Percentiles rank a stretch among this genome's conserved stretches.
These are phyloP conservation scores for Papilio machaon DNA, from an alignment of 1,140 invertebrate species.

Conservation along the genomic window DNA sequence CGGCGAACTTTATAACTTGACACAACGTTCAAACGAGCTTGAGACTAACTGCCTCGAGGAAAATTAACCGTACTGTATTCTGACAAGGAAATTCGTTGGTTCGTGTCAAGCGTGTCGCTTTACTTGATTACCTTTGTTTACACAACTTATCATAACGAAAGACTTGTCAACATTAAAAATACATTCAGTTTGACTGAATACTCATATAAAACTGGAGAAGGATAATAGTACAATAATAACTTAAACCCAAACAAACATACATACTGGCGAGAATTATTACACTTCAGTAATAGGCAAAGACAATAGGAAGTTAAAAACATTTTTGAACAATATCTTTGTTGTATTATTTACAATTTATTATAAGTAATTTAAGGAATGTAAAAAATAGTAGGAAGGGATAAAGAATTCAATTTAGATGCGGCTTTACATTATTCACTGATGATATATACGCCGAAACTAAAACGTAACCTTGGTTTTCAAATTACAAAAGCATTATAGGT, in stretches of 20 bases:
- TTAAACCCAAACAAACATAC: background rate
- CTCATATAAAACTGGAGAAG: no score
- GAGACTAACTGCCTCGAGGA: slow-evolving; percentile 7
- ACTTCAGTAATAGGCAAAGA: background rate
- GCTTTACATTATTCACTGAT: background rate
- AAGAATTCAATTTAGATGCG: background rate
- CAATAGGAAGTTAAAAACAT: background rate
- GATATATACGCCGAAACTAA: background rate
- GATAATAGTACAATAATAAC: no score
- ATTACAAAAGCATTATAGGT: background rate
- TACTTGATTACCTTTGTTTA: slow-evolving; percentile 6
- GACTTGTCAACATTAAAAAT: no score
- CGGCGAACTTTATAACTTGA: slow-evolving; percentile 4
- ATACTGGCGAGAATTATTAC: no score
- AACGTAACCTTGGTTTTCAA: background rate
- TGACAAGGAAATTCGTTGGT: background rate
- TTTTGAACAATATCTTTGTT: background rate
- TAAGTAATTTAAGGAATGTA: background rate
- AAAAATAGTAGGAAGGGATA: background rate
- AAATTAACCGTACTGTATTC: slow-evolving; percentile 11
- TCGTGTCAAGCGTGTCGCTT: background rate
- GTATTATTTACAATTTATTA: background rate
- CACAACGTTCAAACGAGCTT: slow-evolving; percentile 14
- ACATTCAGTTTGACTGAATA: no score
- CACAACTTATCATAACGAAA: background rate